Conservation (phyloP, 1,140 invertebrate species). For the Cataglyphis hispanica region DNA sequence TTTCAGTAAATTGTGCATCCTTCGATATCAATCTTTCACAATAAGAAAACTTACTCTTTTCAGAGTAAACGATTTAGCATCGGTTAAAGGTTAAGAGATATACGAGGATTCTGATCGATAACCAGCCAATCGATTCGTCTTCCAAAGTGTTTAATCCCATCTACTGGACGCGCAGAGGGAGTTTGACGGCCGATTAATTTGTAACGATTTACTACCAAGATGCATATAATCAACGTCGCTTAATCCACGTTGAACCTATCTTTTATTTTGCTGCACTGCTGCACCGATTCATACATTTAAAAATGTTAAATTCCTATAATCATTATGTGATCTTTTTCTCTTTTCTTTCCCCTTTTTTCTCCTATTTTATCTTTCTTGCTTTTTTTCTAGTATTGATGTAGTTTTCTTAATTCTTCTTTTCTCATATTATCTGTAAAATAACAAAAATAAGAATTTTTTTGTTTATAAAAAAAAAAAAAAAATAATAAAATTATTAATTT, state of each 20-base stretch:
- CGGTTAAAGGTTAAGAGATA: slow-evolving; percentile 47
- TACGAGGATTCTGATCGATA: slow-evolving; percentile 71
- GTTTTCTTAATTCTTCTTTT: too few relatives aligned
- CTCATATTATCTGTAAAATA: too few relatives aligned
- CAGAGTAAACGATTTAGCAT: slow-evolving; percentile 43
- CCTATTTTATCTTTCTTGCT: too few relatives aligned
- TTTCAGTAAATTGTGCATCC: slow-evolving; percentile 19
- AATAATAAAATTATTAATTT: background rate
- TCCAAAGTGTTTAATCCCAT: slow-evolving; percentile 71
- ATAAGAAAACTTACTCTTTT: slow-evolving; percentile 36
- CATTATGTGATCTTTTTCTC: background rate
- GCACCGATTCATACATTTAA: slow-evolving; percentile 29
- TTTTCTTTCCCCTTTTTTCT: background rate
- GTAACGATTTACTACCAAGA: slow-evolving; percentile 73
- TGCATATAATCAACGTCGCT: slow-evolving; percentile 69
- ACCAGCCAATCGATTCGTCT: slow-evolving; percentile 63
- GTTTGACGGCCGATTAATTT: slow-evolving; percentile 70
- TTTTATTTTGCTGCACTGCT: slow-evolving; percentile 45
- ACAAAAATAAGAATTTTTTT: too few relatives aligned
- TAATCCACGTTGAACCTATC: slow-evolving; percentile 69
- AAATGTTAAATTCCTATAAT: background rate
- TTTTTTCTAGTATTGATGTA: too few relatives aligned
- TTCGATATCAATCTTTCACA: slow-evolving; percentile 22
- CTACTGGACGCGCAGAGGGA: slow-evolving; percentile 25
- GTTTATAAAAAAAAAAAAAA: too few relatives aligned